These are phyloP conservation scores for Ploceus nigricollis DNA, from an alignment of 2,113 vertebrate species.

Conservation along the genomic window DNA sequence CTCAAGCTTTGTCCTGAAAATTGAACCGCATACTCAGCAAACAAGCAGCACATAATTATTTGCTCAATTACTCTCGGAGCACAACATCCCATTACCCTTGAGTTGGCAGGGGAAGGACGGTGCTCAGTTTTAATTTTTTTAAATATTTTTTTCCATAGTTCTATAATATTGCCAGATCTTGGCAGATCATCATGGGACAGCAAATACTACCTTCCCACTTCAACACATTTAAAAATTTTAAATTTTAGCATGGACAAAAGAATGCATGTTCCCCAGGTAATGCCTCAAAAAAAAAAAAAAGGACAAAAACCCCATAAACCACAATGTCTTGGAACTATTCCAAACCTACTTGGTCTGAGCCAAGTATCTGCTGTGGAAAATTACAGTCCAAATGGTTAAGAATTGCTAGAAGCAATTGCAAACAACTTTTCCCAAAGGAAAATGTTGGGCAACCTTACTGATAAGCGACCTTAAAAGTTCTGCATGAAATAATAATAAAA, in stretches of 20 bases:
- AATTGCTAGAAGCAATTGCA: background rate
- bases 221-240: background rate
- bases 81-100: constrained; percentile 2
- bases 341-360: background rate
- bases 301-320: background rate
- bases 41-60: constrained; percentile 33
- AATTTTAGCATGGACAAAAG: background rate
- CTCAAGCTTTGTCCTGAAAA: background rate
- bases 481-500: background rate
- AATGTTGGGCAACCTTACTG: background rate
- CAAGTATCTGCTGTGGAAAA: background rate
- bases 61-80: background rate
- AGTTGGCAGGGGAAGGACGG: background rate
- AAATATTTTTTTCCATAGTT: background rate
- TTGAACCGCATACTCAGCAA: background rate
- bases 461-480: background rate
- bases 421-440: background rate
- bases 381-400: background rate
- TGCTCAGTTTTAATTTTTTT: background rate
- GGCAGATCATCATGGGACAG: background rate
- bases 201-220: background rate
- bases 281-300: background rate
- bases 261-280: background rate
- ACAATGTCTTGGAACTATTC: background rate
- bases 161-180: background rate